phyloP scores from a whole-genome alignment of 1,140 invertebrate species.

The Batillaria attramentaria region DNA sequence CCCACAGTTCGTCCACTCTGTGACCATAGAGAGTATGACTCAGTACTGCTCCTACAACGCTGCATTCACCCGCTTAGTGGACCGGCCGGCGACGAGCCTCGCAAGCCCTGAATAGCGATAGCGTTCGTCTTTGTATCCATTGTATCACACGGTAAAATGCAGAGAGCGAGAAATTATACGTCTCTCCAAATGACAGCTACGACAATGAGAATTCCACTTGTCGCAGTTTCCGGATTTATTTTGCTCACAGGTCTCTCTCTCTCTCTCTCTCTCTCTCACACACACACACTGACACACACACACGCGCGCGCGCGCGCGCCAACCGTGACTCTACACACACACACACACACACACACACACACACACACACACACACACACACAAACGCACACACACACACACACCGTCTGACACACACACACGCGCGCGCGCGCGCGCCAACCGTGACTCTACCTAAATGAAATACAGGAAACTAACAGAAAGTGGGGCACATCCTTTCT shows the following conservation, averaged over 20 bases:
- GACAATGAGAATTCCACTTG: neutral
- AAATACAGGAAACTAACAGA: neutral
- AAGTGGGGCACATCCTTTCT: neutral
- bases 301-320: neutral
- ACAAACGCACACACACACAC: neutral
- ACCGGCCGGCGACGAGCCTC: neutral
- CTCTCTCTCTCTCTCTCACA: constrained; percentile 6
- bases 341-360: constrained; percentile 2
- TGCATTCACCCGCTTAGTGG: too few species aligned
- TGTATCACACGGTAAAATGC: too few species aligned
- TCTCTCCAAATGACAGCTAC: neutral
- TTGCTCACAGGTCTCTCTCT: constrained; percentile 13
- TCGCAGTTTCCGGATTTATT: neutral
- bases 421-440: neutral
- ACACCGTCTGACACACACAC: neutral
- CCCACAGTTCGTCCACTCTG: too few species aligned
- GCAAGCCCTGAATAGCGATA: neutral
- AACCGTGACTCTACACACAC: neutral
- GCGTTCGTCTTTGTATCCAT: neutral
- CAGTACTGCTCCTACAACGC: too few species aligned
- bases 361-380: constrained; percentile 2
- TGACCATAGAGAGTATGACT: too few species aligned
- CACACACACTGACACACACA: neutral
- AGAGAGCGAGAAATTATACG: too few species aligned
- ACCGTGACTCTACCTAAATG: neutral